Evolutionary conservation across 2,888 invertebrate species (phyloP), one percentile per base, ranked within the genome.

Genomic region (Cosmia trapezina): DNA sequence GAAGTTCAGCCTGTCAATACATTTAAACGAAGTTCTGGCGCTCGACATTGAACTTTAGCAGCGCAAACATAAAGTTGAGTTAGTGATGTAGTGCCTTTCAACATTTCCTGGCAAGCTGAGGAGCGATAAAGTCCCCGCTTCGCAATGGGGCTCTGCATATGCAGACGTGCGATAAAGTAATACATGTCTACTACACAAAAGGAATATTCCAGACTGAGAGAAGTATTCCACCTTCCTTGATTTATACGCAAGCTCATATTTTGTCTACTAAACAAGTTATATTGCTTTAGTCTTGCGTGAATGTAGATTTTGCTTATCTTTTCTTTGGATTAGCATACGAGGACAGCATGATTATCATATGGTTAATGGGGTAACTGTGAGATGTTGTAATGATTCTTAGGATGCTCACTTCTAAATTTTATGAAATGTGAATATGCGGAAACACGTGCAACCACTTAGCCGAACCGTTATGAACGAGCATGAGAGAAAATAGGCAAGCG

Each of bases 161-260:
- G 90, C 91, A 89, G 86, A 88, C 89, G 86, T 84, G 87, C 85
- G 92, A 92, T 92, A 92, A 89, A 90, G 88, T 89, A 88, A 88
- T 88, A 88, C 89, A 89, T 80, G 87, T 88, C 83, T 76, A 83
- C 85, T 83, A 80, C 82, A 89, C 89, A 87, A 89, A 89, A 89
- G 89, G 90, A 91, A 91, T 90, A 89, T 89, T 86, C 82, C 84
- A 84, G 85, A 85, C 88, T 86, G 74, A 78, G 82, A 86, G 80
- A 83, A 84, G 78, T 85, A 85, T 87, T 84, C 78, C 83, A 83
- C 85, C 83, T 87, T 86, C 76, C 61, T 78, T 84, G 86, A 89
- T 88, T 89, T 87, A 88, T 85, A 83, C 76, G 53, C 70, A 69
- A 79, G 83, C 76, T 84, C 83, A 83, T 81, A 85, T 86, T 86